Base-by-base conservation (phyloP, 2,113 vertebrate species). In the Eleginops maclovinus region DNA sequence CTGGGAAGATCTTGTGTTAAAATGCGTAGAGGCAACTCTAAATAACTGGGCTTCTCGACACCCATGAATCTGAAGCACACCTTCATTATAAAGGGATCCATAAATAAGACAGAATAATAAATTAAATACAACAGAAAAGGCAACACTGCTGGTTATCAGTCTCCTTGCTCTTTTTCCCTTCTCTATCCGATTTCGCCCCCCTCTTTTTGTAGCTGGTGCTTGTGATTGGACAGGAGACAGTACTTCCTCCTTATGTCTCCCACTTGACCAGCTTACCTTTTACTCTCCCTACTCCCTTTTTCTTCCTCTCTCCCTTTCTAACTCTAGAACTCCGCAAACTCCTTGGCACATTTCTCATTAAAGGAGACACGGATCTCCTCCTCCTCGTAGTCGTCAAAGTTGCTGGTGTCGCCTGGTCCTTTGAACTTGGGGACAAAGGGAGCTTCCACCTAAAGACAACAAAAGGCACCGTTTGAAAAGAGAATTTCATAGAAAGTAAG, bases 361-460 rank as follows among this genome's bases (percentile, higher is more conserved):
- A 97, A 94, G 87, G 97, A 98, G 81, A 97, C 93, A 21, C 96
- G 93, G 84, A 97, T 95, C 87, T 97, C 96, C 90, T 98, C 97
- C 75, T 98, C 97, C 78, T 98, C 96, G 22, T 98, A 98, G 91
- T 98, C 97, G 5, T 98, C 97, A 26, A 98, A 98, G 94, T 98
- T 97, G 94, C 97, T 98, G 77, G 96, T 97, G 94, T 98, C 97
- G 4, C 97, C 96, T 0, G 97, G 96, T 82, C 97, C 97, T 94
- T 97, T 97, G 90, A 95, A 97, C 92, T 98, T 97, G 81, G 97
- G 97, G 90, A 97, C 95, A 80, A 98, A 97, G 9, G 97, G 97
- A 72, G 96, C 96, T 92, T 97, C 97, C 90, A 97, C 95, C 96
- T 96, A 24, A 44, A 55, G 26, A 69, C 16, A 31, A 46, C n/a